These are phyloP conservation scores for Mercenaria mercenaria DNA, from an alignment of 1,140 invertebrate species.

Conservation along the genomic window DNA sequence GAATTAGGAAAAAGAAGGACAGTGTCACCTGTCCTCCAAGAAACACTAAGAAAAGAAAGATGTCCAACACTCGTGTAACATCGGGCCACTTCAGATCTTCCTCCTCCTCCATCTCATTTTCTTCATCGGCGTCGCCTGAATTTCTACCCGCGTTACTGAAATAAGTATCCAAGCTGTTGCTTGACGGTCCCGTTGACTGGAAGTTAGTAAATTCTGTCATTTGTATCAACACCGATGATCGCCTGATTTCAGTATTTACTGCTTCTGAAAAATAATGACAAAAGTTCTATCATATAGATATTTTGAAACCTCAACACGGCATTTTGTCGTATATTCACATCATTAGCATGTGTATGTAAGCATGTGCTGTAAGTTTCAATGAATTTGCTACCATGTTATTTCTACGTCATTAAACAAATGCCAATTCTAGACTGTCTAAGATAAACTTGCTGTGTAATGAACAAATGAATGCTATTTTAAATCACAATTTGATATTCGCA, in stretches of 20 bases:
- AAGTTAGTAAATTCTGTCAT: not conserved
- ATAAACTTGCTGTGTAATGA: no score
- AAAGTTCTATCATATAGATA: no score
- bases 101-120: not conserved
- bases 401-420: no score
- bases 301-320: no score
- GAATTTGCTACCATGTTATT: no score
- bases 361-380: no score
- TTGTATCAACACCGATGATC: not conserved
- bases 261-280: not conserved
- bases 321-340: no score
- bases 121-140: not conserved
- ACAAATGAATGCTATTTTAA: no score
- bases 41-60: slow-evolving; percentile 50
- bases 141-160: not conserved
- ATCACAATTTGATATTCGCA: no score
- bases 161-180: not conserved
- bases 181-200: not conserved
- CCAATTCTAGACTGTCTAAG: no score
- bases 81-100: not conserved
- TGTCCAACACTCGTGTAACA: not conserved
- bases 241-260: not conserved
- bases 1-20: slow-evolving; percentile 45
- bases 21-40: slow-evolving; percentile 19
- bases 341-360: no score